phyloP scores from a whole-genome alignment of 2,113 vertebrate genomes.

The Parus major region DNA sequence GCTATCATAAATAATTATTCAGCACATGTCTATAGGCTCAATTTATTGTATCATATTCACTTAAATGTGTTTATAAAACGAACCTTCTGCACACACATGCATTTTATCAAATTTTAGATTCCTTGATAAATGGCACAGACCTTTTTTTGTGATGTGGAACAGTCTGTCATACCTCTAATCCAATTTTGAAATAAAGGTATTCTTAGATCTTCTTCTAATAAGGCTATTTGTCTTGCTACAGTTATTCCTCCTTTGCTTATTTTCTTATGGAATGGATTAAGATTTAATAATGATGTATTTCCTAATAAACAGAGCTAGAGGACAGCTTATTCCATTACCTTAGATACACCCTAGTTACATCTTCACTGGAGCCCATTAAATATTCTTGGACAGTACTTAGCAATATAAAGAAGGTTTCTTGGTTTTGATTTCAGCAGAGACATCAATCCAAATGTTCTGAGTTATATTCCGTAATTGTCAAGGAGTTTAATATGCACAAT shows the following conservation, averaged over 20 bases:
- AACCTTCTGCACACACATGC: neutral
- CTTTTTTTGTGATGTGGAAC: neutral
- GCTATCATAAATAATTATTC: conserved; percentile 52
- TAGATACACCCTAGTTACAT: neutral
- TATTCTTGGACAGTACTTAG: neutral
- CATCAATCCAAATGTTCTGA: conserved; percentile 48
- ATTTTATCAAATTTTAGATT: conserved; percentile 46
- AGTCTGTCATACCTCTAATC: conserved; percentile 26
- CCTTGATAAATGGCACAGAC: conserved; percentile 36
- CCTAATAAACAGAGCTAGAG: neutral
- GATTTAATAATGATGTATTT: conserved; percentile 43
- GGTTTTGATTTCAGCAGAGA: conserved; percentile 22
- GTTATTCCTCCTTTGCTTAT: neutral
- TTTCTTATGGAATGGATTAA: conserved; percentile 14
- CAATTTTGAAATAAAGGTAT: conserved; percentile 45
- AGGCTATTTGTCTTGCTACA: neutral
- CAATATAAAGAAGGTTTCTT: neutral
- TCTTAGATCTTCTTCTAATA: conserved; percentile 29
- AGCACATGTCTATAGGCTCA: conserved; percentile 36
- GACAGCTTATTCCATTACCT: neutral
- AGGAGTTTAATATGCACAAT: conserved; percentile 34
- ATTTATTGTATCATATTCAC: conserved; percentile 60
- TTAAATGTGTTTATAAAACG: conserved; percentile 53
- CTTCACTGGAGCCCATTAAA: neutral
- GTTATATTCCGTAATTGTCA: conserved; percentile 60